These are phyloP conservation scores for Oxygymnocypris stewartii DNA, from an alignment of 2,113 vertebrate species.

Conservation along the genomic window DNA sequence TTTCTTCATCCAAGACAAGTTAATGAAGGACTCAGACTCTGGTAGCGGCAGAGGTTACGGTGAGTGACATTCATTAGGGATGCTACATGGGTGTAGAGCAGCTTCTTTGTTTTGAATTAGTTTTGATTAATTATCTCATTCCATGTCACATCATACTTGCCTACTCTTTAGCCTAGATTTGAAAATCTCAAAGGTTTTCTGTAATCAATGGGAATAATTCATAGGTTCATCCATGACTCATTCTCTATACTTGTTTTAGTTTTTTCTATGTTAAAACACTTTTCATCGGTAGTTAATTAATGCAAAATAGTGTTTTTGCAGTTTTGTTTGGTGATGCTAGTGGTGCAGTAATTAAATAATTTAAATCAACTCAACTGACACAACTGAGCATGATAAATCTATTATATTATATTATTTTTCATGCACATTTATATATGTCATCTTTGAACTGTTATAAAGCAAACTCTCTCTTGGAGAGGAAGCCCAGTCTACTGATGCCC, in stretches of 20 bases:
- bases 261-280: neutral
- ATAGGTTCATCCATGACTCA: conserved; percentile 8
- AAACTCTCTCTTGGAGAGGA: conserved; percentile 85
- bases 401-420: neutral
- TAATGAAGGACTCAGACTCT: conserved; percentile 81
- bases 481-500: conserved; percentile 84
- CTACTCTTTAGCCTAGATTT: conserved; percentile 20
- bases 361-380: neutral
- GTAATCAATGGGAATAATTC: neutral
- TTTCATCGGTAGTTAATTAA: neutral
- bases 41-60: conserved; percentile 73
- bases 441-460: conserved; percentile 69
- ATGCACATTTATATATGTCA: neutral
- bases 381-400: neutral
- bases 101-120: conserved; percentile 25
- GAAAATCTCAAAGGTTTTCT: neutral
- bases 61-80: conserved; percentile 75
- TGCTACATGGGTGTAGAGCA: conserved; percentile 1
- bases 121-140: conserved; percentile 7
- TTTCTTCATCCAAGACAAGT: conserved; percentile 88
- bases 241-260: neutral
- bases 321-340: neutral
- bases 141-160: conserved; percentile 15
- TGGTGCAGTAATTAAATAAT: neutral
- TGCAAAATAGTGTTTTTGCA: neutral